Base-by-base conservation (phyloP, 1,140 invertebrate species). In the Drosophila sp. region DNA sequence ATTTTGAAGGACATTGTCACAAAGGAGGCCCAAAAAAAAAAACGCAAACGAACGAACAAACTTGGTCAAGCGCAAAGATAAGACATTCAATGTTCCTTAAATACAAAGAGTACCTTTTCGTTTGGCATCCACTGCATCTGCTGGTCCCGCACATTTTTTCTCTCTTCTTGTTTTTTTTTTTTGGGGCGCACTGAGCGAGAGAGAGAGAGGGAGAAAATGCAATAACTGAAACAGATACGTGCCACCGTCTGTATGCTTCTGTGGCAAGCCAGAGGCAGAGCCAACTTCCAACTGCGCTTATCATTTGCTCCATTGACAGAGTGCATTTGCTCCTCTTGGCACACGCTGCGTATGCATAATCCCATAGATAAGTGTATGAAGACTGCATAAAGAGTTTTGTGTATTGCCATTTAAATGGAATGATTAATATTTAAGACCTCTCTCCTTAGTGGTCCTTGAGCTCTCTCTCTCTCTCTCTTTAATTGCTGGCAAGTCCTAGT, bases 281-380 rank as follows among this genome's bases (percentile, higher is more conserved):
- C 10, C 32, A 40, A 55, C 40, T 47, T 25, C 23, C 44, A 10
- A 50, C 23, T 50, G 7, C 10, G 55, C 60, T 63, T 62, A 78
- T 81, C 84, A 74, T 38, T 38, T 38, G 44, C 66, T 60, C 40
- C 35, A 29, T 60, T 68, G 54, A 35, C 61, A 47, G 41, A 70
- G 64, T 66, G 78, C 81, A 86, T 84, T 8, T 10, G 10, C 25
- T 38, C 7, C 17, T 11, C n/a, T 40, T 44, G 55, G 50, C 60
- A 7, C 44, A 72, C 62, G 33, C 30, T 23, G 56, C 76, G 66
- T 80, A 77, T 84, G 64, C 70, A 60, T 68, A 65, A 56, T 79
- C 25, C 40, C 11, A 44, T 50, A 54, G 29, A 38, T 56, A 40
- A 29, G 4, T 35, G 1, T 58, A 35, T 25, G 56, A 5, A 38